A percentile compares a stretch with the other conserved stretches of the same genome.
phyloP scores from a whole-genome alignment of 1,140 invertebrate species.

The Pinna nobilis region DNA sequence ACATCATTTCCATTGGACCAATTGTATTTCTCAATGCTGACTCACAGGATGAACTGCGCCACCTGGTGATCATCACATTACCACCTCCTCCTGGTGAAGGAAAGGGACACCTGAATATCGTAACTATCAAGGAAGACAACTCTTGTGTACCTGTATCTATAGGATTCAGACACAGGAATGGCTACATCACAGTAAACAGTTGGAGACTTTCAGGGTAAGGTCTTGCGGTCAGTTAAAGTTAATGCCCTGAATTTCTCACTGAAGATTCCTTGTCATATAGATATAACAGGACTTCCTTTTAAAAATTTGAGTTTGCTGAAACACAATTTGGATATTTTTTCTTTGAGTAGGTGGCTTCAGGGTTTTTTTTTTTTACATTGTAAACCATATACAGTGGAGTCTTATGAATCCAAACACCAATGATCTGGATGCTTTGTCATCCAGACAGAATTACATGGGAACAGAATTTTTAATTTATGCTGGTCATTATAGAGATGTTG shows the following conservation, averaged over 20 bases:
- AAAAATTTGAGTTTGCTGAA: not conserved
- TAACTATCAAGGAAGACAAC: constrained; percentile 67
- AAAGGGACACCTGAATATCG: constrained; percentile 59
- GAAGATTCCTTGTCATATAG: too few species aligned
- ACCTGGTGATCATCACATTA: constrained; percentile 63
- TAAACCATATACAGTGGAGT: too few species aligned
- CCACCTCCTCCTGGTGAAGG: constrained; percentile 52
- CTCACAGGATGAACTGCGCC: constrained; percentile 54
- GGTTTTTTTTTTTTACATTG: not conserved
- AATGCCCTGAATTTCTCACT: too few species aligned
- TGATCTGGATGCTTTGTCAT: too few species aligned
- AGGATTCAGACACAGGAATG: constrained; percentile 53
- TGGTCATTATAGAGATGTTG: too few species aligned
- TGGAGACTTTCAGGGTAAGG: constrained; percentile 68
- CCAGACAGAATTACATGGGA: too few species aligned
- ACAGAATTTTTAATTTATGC: too few species aligned
- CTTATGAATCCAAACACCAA: too few species aligned
- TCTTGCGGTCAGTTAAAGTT: not conserved
- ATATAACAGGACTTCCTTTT: too few species aligned
- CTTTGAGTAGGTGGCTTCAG: not conserved
- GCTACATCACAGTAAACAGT: constrained; percentile 58
- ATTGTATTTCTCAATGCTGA: constrained; percentile 58
- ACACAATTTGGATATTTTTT: not conserved
- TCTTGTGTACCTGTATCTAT: constrained; percentile 63
- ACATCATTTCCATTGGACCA: constrained; percentile 64